Percentiles rank a stretch among this genome's conserved stretches.
Conservation (phyloP, 2,797 vertebrate genomes). For the Hyperoplus immaculatus region DNA sequence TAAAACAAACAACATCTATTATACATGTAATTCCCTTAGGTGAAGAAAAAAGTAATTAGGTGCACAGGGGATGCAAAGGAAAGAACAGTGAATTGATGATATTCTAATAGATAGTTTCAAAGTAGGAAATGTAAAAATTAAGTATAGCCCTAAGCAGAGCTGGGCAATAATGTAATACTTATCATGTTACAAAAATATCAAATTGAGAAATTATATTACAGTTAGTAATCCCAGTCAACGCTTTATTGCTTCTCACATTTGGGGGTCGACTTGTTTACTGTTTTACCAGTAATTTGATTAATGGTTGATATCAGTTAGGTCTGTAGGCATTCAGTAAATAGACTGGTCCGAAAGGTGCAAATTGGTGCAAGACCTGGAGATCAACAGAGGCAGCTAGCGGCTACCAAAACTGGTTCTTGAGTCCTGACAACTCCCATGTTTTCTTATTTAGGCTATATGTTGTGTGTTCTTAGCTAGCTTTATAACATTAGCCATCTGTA, state of each 20-base stretch:
- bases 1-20: slow-evolving; percentile 78
- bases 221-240: not conserved
- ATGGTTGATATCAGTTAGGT: not conserved
- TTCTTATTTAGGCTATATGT: not conserved
- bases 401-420: not conserved
- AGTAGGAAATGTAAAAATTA: slow-evolving; percentile 55
- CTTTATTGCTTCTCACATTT: not conserved
- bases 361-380: not conserved
- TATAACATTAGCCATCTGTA: not conserved
- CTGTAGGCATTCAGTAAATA: not conserved
- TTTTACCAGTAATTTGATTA: not conserved
- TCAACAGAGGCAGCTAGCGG: too few relatives aligned
- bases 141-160: slow-evolving; percentile 40
- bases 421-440: not conserved
- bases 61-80: slow-evolving; percentile 43
- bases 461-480: not conserved
- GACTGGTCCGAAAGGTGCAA: not conserved
- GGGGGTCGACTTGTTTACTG: not conserved
- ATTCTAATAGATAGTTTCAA: slow-evolving; percentile 65
- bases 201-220: not conserved
- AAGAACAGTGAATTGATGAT: slow-evolving; percentile 59
- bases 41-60: slow-evolving; percentile 74
- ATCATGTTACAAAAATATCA: not conserved
- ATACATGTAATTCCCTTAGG: slow-evolving; percentile 71
- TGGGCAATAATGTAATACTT: slow-evolving; percentile 3